phyloP scores from a whole-genome alignment of 2,797 vertebrate genomes.

The Coregonus sp. region DNA sequence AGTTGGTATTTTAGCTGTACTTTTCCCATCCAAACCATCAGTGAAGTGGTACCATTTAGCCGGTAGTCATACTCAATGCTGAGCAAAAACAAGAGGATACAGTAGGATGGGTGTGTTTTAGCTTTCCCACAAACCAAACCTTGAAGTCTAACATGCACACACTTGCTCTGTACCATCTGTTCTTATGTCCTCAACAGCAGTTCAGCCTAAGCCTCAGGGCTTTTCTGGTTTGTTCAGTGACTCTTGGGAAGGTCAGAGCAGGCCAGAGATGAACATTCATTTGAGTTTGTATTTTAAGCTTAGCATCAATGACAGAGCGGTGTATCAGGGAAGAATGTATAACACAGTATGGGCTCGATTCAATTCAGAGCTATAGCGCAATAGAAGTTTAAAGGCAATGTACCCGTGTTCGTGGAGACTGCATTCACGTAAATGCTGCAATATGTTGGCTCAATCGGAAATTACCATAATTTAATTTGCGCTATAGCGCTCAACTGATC shows the following conservation, averaged over 20 bases:
- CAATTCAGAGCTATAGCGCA: too few relatives aligned
- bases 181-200: neutral
- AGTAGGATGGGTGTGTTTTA: neutral
- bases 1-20: neutral
- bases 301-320: neutral
- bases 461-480: too few relatives aligned
- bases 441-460: too few relatives aligned
- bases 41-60: conserved; percentile 2
- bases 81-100: neutral
- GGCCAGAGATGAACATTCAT: neutral
- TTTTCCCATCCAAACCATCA: neutral
- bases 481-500: too few relatives aligned
- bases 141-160: conserved; percentile 23
- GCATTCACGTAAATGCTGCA: too few relatives aligned
- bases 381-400: too few relatives aligned
- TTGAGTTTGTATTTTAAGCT: neutral
- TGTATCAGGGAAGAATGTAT: neutral
- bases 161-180: conserved; percentile 29
- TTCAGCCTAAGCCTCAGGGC: neutral
- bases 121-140: neutral
- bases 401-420: too few relatives aligned
- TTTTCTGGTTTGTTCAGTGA: neutral
- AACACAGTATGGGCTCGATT: too few relatives aligned
- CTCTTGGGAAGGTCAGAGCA: neutral
- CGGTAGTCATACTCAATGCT: neutral